Conservation (phyloP, 2,888 invertebrate genomes). For the Drosophila neotestacea region DNA sequence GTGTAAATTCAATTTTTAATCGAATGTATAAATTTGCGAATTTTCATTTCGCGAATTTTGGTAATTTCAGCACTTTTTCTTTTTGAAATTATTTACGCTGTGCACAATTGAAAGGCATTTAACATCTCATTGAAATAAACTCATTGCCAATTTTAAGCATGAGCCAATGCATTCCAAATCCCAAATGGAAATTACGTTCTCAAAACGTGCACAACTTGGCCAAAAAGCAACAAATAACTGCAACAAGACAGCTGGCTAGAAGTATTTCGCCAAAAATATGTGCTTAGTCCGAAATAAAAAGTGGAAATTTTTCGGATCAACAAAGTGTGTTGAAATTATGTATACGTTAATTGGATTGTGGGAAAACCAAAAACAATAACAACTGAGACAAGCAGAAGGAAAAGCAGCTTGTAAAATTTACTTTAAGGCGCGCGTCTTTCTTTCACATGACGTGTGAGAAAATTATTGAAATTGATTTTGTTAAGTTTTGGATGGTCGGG, state of each 20-base stretch:
- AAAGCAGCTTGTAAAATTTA: conserved; percentile 25
- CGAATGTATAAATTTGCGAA: not conserved
- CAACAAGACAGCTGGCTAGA: conserved; percentile 33
- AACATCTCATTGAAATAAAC: conserved; percentile 27
- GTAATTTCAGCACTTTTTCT: conserved; percentile 5
- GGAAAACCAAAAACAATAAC: conserved; percentile 11
- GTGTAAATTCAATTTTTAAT: not conserved
- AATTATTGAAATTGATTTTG: conserved; percentile 65
- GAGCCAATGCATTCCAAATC: conserved; percentile 63
- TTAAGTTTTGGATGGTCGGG: conserved; percentile 44
- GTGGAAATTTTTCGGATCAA: conserved; percentile 39
- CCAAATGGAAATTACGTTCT: conserved; percentile 46
- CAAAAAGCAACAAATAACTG: conserved; percentile 13
- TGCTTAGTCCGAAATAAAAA: conserved; percentile 50
- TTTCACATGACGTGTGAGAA: conserved; percentile 55
- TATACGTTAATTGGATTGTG: conserved; percentile 29
- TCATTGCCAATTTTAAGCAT: conserved; percentile 67
- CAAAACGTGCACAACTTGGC: conserved; percentile 25
- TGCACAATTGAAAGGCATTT: conserved; percentile 31
- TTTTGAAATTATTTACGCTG: conserved; percentile 9
- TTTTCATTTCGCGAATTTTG: not conserved
- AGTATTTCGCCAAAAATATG: conserved; percentile 2
- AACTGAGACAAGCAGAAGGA: not conserved
- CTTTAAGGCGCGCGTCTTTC: conserved; percentile 46
- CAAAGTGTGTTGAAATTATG: conserved; percentile 23